Base-by-base conservation (phyloP, 2,888 invertebrate genomes). In the Epinotia bilunana region DNA sequence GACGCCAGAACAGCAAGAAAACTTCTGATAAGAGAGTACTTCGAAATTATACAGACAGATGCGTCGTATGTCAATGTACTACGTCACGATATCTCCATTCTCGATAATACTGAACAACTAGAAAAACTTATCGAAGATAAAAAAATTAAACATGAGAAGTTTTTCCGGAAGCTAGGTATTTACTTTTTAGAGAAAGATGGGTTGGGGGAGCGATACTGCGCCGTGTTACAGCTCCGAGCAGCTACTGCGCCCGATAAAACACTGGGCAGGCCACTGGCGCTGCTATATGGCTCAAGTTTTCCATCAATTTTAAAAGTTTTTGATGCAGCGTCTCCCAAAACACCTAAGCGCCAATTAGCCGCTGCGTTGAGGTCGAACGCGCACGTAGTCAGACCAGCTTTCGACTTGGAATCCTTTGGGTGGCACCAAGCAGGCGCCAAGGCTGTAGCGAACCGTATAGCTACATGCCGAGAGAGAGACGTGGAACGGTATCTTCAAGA, bases 1-100 rank as follows among this genome's bases (percentile, higher is more conserved):
- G 43, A 84, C 0, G 77, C 80, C 1, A 83, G 81, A 53, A 77
- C 88, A 11, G 89, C 84, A 6, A 87, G 91, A 11, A 86, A 84
- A 60, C 80, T 84, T 68, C 78, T 92, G 3, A 81, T 88, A 33
- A 76, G 73, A 4, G 83, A 84, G 62, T 86, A 86, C n/a, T 87
- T 90, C 65, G 75, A 78, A 5, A 74, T 88, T 0, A 79, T 81
- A 0, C 83, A 84, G 60, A 84, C 83, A n/a, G 83, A 87, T 58
- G 85, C 80, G 2, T 87, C 90, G 0, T 88, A 87, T 58, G 2
- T 88, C 0, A 92, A 92, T 76, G 89, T 83, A 0, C 77, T 92
- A 13, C 87, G 85, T 28, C 90, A 91, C 62, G 85, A 90, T 20
- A 76, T 80, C 2, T 68, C 74, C 4, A 77, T 87, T 1, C 79